These are phyloP conservation scores for Amphilophus citrinellus DNA, from an alignment of 2,113 vertebrate species.

Conservation along the genomic window DNA sequence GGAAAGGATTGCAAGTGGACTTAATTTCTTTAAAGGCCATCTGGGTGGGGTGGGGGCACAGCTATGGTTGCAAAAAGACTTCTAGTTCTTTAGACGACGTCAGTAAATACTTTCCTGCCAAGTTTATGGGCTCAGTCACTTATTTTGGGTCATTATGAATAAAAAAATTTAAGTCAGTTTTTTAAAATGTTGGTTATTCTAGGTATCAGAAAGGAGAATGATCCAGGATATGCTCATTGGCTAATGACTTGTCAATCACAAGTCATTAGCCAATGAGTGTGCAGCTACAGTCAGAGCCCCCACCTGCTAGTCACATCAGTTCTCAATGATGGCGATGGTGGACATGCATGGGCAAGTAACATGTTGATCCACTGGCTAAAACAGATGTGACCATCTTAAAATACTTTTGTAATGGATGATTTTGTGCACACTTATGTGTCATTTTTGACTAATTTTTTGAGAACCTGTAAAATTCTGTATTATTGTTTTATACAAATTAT, in stretches of 20 bases:
- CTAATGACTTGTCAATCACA: background rate
- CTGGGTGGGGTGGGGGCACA: too few relatives aligned
- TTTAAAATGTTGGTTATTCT: background rate
- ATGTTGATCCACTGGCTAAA: background rate
- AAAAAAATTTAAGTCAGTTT: background rate
- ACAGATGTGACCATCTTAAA: background rate
- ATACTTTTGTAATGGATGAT: background rate
- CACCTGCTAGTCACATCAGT: fast-evolving
- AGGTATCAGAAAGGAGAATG: fast-evolving
- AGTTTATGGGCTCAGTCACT: too few relatives aligned
- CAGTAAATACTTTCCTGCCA: too few relatives aligned
- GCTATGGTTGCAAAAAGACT: too few relatives aligned
- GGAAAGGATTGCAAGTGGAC: background rate
- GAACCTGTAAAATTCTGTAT: fast-evolving
- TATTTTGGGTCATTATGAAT: background rate
- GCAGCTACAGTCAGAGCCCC: background rate
- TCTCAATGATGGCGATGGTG: fast-evolving
- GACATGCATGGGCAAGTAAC: background rate
- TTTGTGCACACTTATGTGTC: too few relatives aligned
- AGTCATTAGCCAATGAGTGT: background rate
- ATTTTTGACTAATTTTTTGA: too few relatives aligned
- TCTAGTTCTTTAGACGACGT: too few relatives aligned
- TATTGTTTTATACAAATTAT: background rate
- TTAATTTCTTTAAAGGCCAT: background rate
- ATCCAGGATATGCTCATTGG: background rate